Evolutionary conservation across 1,140 invertebrate species (phyloP).

Genomic region (Caenorhabditis latens): DNA sequence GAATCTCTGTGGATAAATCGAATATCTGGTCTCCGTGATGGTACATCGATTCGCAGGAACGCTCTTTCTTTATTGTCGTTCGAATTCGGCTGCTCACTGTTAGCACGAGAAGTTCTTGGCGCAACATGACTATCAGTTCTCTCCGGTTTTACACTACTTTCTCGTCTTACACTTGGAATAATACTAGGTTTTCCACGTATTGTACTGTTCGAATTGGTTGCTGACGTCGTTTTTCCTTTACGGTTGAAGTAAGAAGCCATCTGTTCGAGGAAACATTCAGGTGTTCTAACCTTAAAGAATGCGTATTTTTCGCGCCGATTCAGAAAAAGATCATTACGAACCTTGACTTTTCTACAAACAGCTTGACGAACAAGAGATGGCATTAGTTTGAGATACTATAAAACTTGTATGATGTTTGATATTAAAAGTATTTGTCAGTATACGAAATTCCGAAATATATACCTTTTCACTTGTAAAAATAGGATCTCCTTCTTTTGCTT

Average conservation of each 20-base stretch:
- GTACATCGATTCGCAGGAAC: not conserved
- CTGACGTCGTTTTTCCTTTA: not conserved
- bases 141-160: constrained; percentile 1
- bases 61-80: not conserved
- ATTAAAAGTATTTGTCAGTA: no score
- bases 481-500: not conserved
- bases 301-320: not conserved
- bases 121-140: not conserved
- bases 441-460: no score
- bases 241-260: not conserved
- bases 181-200: constrained; percentile 23
- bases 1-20: not conserved
- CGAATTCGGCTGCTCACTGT: not conserved
- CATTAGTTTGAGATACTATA: not conserved
- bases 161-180: not conserved
- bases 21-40: constrained; percentile 19
- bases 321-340: not conserved
- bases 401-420: no score
- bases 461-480: constrained; percentile 1
- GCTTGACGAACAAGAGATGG: constrained; percentile 8
- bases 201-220: constrained; percentile 14
- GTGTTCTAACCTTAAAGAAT: constrained; percentile 11
- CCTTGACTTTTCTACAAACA: not conserved
- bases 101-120: not conserved
- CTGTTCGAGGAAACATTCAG: not conserved